Percentiles rank a stretch among this genome's conserved stretches.
Conservation (phyloP, 2,113 vertebrate species). For the Dermatemys mawii region DNA sequence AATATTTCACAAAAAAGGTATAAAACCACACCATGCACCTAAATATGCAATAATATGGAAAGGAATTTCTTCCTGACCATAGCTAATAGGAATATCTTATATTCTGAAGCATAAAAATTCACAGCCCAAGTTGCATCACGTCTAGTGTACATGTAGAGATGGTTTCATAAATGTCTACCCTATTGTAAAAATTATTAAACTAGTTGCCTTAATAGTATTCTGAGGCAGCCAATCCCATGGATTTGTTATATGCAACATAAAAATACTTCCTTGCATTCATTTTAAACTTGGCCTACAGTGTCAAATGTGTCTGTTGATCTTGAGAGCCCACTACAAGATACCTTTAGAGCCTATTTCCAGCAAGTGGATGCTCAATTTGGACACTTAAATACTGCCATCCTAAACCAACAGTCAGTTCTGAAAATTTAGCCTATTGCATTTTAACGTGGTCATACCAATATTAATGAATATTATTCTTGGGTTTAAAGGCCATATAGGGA, state of each 20-base stretch:
- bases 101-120: neutral
- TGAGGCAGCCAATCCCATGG: neutral
- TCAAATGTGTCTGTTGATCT: neutral
- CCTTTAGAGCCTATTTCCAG: neutral
- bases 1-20: neutral
- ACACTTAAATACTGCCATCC: neutral
- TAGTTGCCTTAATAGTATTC: neutral
- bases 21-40: neutral
- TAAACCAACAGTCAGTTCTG: neutral
- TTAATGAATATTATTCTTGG: neutral
- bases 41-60: neutral
- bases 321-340: neutral
- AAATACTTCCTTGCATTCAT: neutral
- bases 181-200: neutral
- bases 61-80: neutral
- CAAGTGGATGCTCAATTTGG: neutral
- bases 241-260: neutral
- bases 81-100: neutral
- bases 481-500: neutral
- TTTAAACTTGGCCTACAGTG: slow-evolving; percentile 14
- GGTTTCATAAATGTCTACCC: neutral
- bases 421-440: neutral
- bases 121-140: neutral
- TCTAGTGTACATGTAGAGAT: neutral
- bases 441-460: neutral